Conservation (phyloP, 2,113 vertebrate species). For the Egretta garzetta region DNA sequence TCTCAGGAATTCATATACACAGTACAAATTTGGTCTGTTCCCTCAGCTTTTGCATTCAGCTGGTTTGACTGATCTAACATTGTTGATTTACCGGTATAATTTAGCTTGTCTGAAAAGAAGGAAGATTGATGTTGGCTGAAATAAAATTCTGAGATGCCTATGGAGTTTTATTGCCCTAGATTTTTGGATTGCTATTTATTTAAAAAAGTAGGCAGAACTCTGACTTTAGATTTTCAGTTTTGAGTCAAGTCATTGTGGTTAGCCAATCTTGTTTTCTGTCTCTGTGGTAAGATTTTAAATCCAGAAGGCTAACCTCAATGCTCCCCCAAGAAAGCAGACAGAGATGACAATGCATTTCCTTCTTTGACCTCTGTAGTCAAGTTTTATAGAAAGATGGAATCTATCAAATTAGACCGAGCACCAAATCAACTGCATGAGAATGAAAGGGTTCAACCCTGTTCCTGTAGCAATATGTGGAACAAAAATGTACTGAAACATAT, state of each 20-base stretch:
- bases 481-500: background rate
- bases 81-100: background rate
- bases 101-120: conserved; percentile 13
- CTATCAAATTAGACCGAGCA: background rate
- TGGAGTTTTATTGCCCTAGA: conserved; percentile 24
- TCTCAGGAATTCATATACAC: background rate
- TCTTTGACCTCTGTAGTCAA: background rate
- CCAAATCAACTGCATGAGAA: background rate
- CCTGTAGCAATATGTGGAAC: background rate
- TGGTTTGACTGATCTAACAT: background rate
- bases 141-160: conserved; percentile 8
- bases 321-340: conserved; percentile 36
- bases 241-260: conserved; percentile 65
- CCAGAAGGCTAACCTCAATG: conserved; percentile 54
- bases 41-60: conserved; percentile 18
- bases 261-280: conserved; percentile 53
- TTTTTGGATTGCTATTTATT: conserved; percentile 12
- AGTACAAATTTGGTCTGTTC: background rate
- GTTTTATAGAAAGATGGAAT: conserved; percentile 14
- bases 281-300: conserved; percentile 59
- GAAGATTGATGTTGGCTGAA: conserved; percentile 22
- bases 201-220: background rate
- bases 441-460: background rate
- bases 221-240: conserved; percentile 49
- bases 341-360: conserved; percentile 53